Evolutionary conservation across 2,113 vertebrate genomes (phyloP), one percentile per base, ranked within the genome.

Genomic region (Crotalus helleri): DNA sequence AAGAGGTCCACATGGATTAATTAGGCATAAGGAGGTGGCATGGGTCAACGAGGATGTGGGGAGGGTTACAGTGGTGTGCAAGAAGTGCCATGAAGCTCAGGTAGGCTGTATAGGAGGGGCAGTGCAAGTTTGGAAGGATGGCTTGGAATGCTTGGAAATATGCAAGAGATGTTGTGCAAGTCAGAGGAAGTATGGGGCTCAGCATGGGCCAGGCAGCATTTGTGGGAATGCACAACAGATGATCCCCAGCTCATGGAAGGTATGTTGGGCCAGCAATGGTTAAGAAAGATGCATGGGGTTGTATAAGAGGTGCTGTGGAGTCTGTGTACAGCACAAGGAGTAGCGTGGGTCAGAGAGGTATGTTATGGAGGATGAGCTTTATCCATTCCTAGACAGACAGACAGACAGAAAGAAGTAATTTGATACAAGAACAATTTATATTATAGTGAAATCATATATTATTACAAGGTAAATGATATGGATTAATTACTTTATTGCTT

Each of bases 401-500:
- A 17, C 5, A 29, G 81, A 91, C 23, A 11, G 10, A 91, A 33
- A 11, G 5, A 8, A n/a, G 15, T 39, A 53, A 49, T 61, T 64
- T 21, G 11, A 33, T 17, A 12, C 44, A 39, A 87, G 46, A 29
- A 87, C 17, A 53, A 49, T 64, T 64, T 92, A 2, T 69, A 54
- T 92, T 81, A 89, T 21, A 69, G 17, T 89, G 23, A 89, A 58
- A 5, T 23, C 33, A 46, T 57, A 3, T 9, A 24, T 54, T 88
- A 88, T 88, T 88, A 69, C 33, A 53, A 74, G 29, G 86, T 69
- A 88, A 33, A 6, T 81, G 24, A 54, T 88, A 88, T 88, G 49
- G 26, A 89, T 89, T 89, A 81, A 74, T 88, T 92, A 64, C 15
- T 92, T 55, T 85, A 85, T 86, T 81, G 88, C 55, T 81, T 81